A percentile compares a stretch with the other conserved stretches of the same genome.
Evolutionary conservation across 2,888 invertebrate genomes (phyloP).

Genomic region (Embidobia sp.): DNA sequence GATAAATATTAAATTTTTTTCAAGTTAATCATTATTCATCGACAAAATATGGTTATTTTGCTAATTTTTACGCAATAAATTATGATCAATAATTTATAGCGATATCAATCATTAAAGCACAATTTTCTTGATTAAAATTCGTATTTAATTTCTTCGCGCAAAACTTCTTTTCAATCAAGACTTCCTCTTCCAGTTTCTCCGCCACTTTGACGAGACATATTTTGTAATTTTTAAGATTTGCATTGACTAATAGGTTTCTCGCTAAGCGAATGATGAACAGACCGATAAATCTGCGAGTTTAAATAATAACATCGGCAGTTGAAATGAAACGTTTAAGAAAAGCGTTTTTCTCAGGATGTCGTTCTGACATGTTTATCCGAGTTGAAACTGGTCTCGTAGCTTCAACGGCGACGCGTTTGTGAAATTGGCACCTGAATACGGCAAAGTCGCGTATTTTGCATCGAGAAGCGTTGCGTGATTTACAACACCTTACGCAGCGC

Average conservation of each 20-base stretch:
- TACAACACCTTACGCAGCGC: slow-evolving; percentile 40
- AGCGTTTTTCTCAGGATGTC: slow-evolving; percentile 17
- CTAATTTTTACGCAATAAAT: too few relatives aligned
- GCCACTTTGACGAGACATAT: too few relatives aligned
- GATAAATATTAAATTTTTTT: too few relatives aligned
- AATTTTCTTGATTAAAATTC: too few relatives aligned
- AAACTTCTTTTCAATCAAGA: too few relatives aligned
- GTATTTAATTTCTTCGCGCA: too few relatives aligned
- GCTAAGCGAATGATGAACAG: neutral
- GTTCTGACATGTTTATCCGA: slow-evolving; percentile 50
- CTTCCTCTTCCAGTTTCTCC: neutral
- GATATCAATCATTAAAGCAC: too few relatives aligned
- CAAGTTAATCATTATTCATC: too few relatives aligned
- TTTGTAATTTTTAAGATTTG: neutral
- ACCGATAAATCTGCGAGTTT: too few relatives aligned
- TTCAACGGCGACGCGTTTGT: slow-evolving; percentile 39
- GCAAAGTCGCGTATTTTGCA: slow-evolving; percentile 45
- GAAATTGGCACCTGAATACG: slow-evolving; percentile 58
- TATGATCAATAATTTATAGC: too few relatives aligned
- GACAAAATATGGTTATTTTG: too few relatives aligned
- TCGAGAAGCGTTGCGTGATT: slow-evolving; percentile 50
- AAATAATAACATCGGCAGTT: neutral
- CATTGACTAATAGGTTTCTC: neutral
- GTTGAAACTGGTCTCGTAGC: slow-evolving; percentile 41
- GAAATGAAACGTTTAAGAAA: slow-evolving; percentile 25